Evolutionary conservation across 2,113 vertebrate species (phyloP).

Genomic region (Leptodactylus fuscus): DNA sequence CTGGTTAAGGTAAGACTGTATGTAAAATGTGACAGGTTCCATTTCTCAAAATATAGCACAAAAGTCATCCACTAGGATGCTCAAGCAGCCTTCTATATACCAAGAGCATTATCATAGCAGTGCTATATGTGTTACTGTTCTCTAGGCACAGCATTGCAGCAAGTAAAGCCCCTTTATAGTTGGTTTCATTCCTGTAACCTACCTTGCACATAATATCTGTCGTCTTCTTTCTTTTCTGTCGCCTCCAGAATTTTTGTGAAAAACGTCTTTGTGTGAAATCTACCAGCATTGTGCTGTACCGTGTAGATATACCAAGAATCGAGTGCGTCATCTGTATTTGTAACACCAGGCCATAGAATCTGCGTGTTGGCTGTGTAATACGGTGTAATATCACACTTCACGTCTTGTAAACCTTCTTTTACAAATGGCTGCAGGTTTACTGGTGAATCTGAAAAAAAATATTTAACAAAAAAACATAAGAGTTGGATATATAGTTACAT

Average conservation of each 20-base stretch:
- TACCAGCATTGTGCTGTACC: slow-evolving; percentile 65
- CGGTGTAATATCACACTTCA: slow-evolving; percentile 73
- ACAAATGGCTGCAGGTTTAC: slow-evolving; percentile 68
- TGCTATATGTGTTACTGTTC: background rate
- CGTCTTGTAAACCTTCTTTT: slow-evolving; percentile 57
- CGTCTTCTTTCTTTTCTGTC: slow-evolving; percentile 61
- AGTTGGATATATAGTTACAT: too few relatives aligned
- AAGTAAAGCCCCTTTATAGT: background rate
- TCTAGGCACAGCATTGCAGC: background rate
- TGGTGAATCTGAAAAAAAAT: slow-evolving; percentile 65
- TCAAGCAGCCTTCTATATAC: background rate
- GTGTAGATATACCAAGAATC: slow-evolving; percentile 73
- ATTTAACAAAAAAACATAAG: background rate
- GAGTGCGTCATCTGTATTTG: slow-evolving; percentile 17
- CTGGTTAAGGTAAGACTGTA: too few relatives aligned
- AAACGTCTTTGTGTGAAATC: slow-evolving; percentile 66
- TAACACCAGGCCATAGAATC: slow-evolving; percentile 71
- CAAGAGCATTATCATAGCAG: background rate
- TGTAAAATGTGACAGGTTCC: too few relatives aligned
- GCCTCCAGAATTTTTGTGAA: slow-evolving; percentile 69
- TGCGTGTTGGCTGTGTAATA: slow-evolving; percentile 69
- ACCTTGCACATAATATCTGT: slow-evolving; percentile 71
- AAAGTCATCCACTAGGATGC: background rate
- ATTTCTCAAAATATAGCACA: too few relatives aligned
- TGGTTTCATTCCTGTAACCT: slow-evolving; percentile 22